Evolutionary conservation across 2,888 invertebrate species (phyloP).

Genomic region (Drosophila limbata): DNA sequence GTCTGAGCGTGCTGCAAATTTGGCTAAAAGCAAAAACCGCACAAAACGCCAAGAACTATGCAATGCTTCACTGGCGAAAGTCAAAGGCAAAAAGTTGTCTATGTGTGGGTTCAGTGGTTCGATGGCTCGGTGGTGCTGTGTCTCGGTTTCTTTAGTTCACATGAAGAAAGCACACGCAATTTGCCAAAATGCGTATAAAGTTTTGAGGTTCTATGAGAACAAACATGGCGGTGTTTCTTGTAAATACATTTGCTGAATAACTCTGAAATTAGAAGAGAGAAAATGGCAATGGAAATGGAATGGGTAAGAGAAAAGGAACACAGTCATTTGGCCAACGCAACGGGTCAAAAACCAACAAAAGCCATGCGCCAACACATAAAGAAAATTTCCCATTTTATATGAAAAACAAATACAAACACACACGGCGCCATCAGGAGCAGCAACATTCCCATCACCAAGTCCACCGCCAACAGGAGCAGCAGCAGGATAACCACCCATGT

Average conservation of each 20-base stretch:
- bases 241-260: constrained; percentile 79
- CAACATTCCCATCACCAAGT: constrained; percentile 34
- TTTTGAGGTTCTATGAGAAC: constrained; percentile 73
- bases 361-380: constrained; percentile 73
- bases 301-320: constrained; percentile 9
- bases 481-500: constrained; percentile 47
- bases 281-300: constrained; percentile 6
- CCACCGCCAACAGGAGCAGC: constrained; percentile 28
- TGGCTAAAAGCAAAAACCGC: constrained; percentile 75
- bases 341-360: constrained; percentile 70
- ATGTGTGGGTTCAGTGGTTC: constrained; percentile 9
- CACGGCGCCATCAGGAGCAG: constrained; percentile 43
- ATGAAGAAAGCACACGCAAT: constrained; percentile 69
- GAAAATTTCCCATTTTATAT: constrained; percentile 78
- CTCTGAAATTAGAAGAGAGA: constrained; percentile 56
- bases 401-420: constrained; percentile 53
- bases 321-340: constrained; percentile 45
- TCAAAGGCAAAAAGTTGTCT: constrained; percentile 65
- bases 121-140: constrained; percentile 18
- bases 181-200: constrained; percentile 74
- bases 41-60: constrained; percentile 67
- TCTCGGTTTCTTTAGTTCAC: constrained; percentile 10
- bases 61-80: constrained; percentile 55
- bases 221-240: constrained; percentile 74
- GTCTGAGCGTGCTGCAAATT: constrained; percentile 48